Percentiles rank a stretch among this genome's conserved stretches.
Conservation (phyloP, 2,113 vertebrate species). For the Chrysochloris asiatica region DNA sequence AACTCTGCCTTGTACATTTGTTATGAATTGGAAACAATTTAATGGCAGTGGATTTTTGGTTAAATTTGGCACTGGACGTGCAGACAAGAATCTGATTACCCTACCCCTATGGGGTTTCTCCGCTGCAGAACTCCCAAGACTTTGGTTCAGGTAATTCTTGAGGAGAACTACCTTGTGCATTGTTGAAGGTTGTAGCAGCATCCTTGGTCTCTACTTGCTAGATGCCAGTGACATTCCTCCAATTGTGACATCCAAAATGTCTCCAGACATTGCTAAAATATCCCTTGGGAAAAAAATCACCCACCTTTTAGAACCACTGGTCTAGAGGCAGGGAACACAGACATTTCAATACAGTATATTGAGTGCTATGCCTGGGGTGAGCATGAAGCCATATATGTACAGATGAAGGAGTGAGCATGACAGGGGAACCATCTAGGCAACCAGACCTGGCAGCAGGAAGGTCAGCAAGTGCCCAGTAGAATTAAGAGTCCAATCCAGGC, state of each 20-base stretch:
- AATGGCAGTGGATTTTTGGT: neutral
- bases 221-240: neutral
- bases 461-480: neutral
- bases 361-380: neutral
- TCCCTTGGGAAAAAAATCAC: neutral
- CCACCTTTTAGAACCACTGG: neutral
- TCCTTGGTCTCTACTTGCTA: neutral
- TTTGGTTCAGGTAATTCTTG: neutral
- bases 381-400: neutral
- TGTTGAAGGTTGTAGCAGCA: neutral
- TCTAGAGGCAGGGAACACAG: neutral
- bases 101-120: neutral
- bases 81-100: neutral
- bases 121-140: neutral
- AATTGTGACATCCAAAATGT: neutral
- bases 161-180: neutral
- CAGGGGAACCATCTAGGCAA: neutral
- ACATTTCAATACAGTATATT: neutral
- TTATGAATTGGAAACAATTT: neutral
- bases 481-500: neutral
- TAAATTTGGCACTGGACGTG: neutral
- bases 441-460: neutral
- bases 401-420: neutral
- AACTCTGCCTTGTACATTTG: neutral
- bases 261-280: neutral